Evolutionary conservation across 2,113 vertebrate genomes (phyloP), one percentile per base, ranked within the genome.

Genomic region (Dicaeum eximium): DNA sequence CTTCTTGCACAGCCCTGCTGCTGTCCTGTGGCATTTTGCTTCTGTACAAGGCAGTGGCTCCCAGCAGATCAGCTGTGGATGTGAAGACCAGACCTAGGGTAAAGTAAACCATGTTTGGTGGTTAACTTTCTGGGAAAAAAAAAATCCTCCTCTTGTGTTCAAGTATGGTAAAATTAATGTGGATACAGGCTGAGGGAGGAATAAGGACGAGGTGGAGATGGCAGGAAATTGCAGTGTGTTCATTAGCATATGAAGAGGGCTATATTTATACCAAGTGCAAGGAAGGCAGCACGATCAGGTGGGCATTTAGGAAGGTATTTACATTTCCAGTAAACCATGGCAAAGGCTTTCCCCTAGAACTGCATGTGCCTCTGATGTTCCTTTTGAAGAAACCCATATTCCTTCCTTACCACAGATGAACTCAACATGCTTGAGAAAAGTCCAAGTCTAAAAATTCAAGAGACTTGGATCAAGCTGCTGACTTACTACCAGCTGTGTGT

Each of bases 231-330:
- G 73, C 81, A 74, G 25, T 11, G 27, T 73, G n/a, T 51, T 93
- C 56, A 78, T 93, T 92, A 95, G 71, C 93, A 94, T 93, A 88
- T 93, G 92, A 93, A 93, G 88, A 95, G 85, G n/a, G n/a, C 40
- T 93, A 82, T 86, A 90, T 93, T 90, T 92, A 93, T 90, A 94
- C 33, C 75, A 74, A 93, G 56, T 67, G 40, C 56, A 87, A 75
- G 73, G 69, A 89, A 95, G 21, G 56, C 75, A 93, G 64, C 48
- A 35, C 64, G 79, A 86, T 88, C 42, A 88, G 89, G 60, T 80
- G 80, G 82, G 61, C 65, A 79, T 94, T 90, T 65, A 80, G 48
- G 50, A 82, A 88, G 8, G 40, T 80, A 64, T 93, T 95, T 64
- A 45, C 9, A 53, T 83, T 93, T 88, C 42, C 56, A 57, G 53